Conservation (phyloP, 2,797 vertebrate species). For the Myripristis jacobus region DNA sequence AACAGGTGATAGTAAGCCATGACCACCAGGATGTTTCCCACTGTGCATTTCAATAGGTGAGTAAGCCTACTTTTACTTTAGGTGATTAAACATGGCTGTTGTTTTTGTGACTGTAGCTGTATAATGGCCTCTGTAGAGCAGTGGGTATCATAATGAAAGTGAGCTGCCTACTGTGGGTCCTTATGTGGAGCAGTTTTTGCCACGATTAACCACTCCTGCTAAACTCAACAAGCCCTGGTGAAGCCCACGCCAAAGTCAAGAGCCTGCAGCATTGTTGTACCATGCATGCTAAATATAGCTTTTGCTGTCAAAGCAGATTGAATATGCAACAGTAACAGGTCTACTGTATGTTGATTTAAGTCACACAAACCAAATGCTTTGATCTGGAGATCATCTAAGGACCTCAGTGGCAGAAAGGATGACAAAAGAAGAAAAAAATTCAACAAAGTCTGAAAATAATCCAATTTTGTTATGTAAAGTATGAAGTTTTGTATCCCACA, state of each 20-base stretch:
- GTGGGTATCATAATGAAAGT: not conserved
- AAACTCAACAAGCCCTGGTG: not conserved
- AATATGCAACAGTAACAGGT: slow-evolving; percentile 1
- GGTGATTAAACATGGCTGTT: not conserved
- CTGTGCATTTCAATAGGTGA: not conserved
- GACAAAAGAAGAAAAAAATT: not conserved
- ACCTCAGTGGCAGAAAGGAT: not conserved
- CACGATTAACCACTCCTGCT: not conserved
- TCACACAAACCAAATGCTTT: slow-evolving; percentile 18
- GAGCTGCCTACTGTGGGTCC: not conserved
- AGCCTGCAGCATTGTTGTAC: slow-evolving; percentile 2
- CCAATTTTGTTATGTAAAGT: slow-evolving; percentile 7
- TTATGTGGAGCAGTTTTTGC: slow-evolving; percentile 6
- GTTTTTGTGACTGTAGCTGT: slow-evolving; percentile 5
- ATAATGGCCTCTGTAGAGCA: slow-evolving; percentile 2
- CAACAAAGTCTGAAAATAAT: slow-evolving; percentile 6
- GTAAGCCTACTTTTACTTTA: not conserved
- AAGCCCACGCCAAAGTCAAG: slow-evolving; percentile 14
- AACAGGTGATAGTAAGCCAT: not conserved
- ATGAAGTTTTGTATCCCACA: slow-evolving; percentile 39
- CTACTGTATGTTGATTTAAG: slow-evolving; percentile 11
- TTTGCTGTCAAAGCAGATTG: slow-evolving; percentile 14
- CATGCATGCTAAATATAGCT: slow-evolving; percentile 18
- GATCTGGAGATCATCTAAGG: slow-evolving; percentile 10
- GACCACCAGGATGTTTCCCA: not conserved